phyloP scores from a whole-genome alignment of 2,113 vertebrate species.

The Eulemur macaco region DNA sequence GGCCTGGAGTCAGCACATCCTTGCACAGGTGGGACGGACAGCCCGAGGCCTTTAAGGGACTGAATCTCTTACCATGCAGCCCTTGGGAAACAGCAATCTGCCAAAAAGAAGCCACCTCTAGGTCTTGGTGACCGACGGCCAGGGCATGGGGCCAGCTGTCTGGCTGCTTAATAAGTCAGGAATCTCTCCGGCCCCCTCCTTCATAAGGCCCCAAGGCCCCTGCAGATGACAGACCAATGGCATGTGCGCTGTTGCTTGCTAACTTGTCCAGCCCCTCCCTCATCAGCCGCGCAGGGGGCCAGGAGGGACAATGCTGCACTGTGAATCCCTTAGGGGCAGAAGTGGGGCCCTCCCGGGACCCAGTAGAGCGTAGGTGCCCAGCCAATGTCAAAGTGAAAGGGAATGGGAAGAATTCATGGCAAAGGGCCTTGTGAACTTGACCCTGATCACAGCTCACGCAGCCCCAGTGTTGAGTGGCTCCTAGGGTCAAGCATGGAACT shows the following conservation, averaged over 20 bases:
- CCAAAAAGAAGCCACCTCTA: neutral
- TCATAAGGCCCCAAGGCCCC: neutral
- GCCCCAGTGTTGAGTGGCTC: neutral
- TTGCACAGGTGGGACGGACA: neutral
- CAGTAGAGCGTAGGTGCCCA: neutral
- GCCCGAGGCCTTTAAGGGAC: neutral
- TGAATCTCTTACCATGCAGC: neutral
- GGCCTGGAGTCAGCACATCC: neutral
- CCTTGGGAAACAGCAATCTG: neutral
- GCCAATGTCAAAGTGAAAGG: neutral
- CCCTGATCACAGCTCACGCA: fast-evolving
- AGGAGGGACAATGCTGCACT: neutral
- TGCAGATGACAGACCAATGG: fast-evolving
- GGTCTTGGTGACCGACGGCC: neutral
- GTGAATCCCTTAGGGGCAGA: neutral
- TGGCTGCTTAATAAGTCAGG: neutral
- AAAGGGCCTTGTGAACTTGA: neutral
- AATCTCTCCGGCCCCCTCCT: neutral
- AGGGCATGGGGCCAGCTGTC: neutral
- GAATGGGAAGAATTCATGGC: neutral
- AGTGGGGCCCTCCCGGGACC: neutral
- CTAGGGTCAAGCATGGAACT: neutral
- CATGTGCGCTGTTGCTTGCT: neutral
- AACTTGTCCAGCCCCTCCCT: neutral
- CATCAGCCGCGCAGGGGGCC: neutral